phyloP scores from a whole-genome alignment of 2,113 vertebrate species.

The Thomomys bottae region DNA sequence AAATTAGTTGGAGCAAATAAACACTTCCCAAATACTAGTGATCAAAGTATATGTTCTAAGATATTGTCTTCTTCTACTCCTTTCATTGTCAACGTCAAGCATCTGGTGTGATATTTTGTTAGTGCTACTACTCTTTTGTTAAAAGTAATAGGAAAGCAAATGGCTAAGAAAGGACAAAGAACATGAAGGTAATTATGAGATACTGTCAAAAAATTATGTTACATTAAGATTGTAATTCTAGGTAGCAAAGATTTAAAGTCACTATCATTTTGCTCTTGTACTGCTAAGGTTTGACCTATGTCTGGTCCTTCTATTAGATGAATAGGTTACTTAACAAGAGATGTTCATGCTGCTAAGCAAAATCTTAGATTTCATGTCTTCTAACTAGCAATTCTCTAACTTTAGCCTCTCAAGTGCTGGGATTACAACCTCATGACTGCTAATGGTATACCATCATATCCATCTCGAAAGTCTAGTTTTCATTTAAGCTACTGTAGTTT shows the following conservation, averaged over 20 bases:
- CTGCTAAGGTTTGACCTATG: background rate
- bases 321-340: background rate
- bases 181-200: background rate
- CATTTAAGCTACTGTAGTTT: background rate
- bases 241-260: background rate
- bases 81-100: slow-evolving; percentile 66
- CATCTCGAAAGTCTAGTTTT: slow-evolving; percentile 30
- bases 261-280: background rate
- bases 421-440: too few species aligned
- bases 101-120: background rate
- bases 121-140: slow-evolving; percentile 21
- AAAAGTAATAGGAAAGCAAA: slow-evolving; percentile 22
- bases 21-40: background rate
- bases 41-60: slow-evolving; percentile 46
- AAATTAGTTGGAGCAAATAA: background rate
- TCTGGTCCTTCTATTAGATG: background rate
- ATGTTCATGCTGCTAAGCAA: background rate
- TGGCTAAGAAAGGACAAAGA: background rate
- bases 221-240: background rate
- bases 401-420: too few species aligned
- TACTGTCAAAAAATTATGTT: background rate
- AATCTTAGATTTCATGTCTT: background rate
- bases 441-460: too few species aligned
- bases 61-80: slow-evolving; percentile 60
- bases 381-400: too few species aligned